Evolutionary conservation across 1,140 invertebrate species (phyloP).

Genomic region (Brachionus rubens): DNA sequence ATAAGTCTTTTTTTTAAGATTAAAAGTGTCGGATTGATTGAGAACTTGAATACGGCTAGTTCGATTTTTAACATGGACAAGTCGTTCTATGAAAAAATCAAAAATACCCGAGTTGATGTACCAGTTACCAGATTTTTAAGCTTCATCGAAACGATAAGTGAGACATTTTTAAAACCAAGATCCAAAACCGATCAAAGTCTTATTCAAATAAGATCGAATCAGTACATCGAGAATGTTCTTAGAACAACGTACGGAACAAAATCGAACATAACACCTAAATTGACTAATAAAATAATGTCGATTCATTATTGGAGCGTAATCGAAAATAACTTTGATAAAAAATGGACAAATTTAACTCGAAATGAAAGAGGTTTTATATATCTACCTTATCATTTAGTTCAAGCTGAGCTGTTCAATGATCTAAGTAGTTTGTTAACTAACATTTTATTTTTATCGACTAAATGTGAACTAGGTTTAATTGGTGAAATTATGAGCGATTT

Average conservation of each 20-base stretch:
- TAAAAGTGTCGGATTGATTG: not conserved
- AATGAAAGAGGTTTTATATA: conserved; percentile 4
- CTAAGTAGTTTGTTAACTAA: conserved; percentile 51
- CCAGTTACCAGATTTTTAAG: conserved; percentile 25
- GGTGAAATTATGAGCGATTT: conserved; percentile 53
- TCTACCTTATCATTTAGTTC: conserved; percentile 36
- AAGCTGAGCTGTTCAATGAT: conserved; percentile 50
- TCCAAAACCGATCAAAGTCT: not conserved
- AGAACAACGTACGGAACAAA: not conserved
- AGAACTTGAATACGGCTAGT: not conserved
- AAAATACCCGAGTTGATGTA: not conserved
- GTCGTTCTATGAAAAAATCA: not conserved
- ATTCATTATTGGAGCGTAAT: conserved; percentile 14
- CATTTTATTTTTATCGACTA: conserved; percentile 53
- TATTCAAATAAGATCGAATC: conserved; percentile 26
- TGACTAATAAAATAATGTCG: conserved; percentile 30
- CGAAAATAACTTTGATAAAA: not conserved
- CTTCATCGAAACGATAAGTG: conserved; percentile 16
- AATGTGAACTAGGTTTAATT: conserved; percentile 53
- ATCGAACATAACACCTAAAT: not conserved
- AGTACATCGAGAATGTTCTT: conserved; percentile 11
- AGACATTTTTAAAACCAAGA: conserved; percentile 37
- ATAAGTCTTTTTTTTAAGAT: conserved; percentile 8
- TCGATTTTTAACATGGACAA: not conserved
- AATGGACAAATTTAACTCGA: not conserved